These are phyloP conservation scores for Emydoidea blandingii DNA, from an alignment of 2,797 vertebrate species.

Conservation along the genomic window DNA sequence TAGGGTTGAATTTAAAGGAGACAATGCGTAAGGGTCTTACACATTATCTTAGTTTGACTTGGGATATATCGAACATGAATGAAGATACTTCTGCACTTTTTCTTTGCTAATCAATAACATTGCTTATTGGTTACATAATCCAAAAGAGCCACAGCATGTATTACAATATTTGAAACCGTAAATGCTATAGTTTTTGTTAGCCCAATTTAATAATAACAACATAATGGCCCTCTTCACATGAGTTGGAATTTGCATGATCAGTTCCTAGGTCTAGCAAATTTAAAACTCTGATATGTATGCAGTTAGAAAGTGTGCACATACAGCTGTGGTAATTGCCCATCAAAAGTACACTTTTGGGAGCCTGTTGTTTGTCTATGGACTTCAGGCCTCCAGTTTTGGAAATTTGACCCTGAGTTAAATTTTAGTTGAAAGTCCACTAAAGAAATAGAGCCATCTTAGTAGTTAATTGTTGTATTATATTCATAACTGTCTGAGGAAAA, in stretches of 20 bases:
- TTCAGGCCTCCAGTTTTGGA: background rate
- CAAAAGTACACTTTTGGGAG: background rate
- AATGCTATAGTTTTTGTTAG: background rate
- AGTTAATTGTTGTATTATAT: background rate
- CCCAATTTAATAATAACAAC: background rate
- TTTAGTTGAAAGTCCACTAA: background rate
- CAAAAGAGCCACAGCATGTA: background rate
- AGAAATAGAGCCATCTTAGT: background rate
- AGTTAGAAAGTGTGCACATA: background rate
- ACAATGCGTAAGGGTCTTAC: background rate
- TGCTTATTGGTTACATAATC: background rate
- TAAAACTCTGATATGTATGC: background rate
- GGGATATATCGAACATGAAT: background rate
- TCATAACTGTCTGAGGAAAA: background rate
- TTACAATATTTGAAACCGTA: background rate
- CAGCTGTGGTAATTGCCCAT: background rate
- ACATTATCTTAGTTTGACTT: background rate
- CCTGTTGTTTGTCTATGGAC: background rate
- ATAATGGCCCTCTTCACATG: background rate
- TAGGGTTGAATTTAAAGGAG: background rate
- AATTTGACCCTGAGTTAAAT: background rate
- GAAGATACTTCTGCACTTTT: background rate
- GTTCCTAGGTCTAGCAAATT: background rate
- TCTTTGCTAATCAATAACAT: background rate
- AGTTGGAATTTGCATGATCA: background rate